phyloP scores from a whole-genome alignment of 2,113 vertebrate species.

The Acinonyx jubatus region DNA sequence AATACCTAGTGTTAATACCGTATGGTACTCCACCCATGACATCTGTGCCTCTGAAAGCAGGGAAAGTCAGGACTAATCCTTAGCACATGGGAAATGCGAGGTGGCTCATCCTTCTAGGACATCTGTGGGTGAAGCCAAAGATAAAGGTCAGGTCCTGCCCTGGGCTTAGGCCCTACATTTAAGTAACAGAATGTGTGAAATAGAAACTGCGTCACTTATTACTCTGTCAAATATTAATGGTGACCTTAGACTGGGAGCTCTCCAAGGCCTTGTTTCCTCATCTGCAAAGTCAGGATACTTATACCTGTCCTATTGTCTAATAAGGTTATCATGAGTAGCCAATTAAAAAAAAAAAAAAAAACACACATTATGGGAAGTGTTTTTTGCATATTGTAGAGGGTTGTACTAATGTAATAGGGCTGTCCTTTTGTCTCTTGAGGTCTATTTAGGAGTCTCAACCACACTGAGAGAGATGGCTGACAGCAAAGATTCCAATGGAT shows the following conservation, averaged over 20 bases:
- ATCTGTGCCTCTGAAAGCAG: background rate
- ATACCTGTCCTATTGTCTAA: slow-evolving; percentile 10
- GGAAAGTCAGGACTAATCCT: background rate
- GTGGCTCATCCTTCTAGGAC: background rate
- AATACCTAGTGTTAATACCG: background rate
- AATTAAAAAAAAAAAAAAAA: slow-evolving; percentile 61
- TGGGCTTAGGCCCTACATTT: background rate
- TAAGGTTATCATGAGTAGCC: background rate
- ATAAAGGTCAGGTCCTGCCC: slow-evolving; percentile 11
- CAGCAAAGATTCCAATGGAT: background rate
- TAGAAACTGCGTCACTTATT: background rate
- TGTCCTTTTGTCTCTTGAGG: slow-evolving; percentile 10
- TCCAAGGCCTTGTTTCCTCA: background rate
- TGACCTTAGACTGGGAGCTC: background rate
- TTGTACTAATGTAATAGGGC: background rate
- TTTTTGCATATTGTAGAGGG: slow-evolving; percentile 20
- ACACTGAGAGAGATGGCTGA: background rate
- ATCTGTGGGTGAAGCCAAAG: slow-evolving; percentile 18
- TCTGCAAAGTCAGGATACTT: slow-evolving; percentile 23
- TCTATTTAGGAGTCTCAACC: background rate
- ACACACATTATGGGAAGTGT: background rate
- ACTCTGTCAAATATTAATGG: slow-evolving; percentile 20
- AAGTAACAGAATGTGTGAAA: slow-evolving; percentile 29
- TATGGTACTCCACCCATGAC: background rate
- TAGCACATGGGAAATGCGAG: background rate